Conservation (phyloP, 2,888 invertebrate species). For the Cantharis rustica region DNA sequence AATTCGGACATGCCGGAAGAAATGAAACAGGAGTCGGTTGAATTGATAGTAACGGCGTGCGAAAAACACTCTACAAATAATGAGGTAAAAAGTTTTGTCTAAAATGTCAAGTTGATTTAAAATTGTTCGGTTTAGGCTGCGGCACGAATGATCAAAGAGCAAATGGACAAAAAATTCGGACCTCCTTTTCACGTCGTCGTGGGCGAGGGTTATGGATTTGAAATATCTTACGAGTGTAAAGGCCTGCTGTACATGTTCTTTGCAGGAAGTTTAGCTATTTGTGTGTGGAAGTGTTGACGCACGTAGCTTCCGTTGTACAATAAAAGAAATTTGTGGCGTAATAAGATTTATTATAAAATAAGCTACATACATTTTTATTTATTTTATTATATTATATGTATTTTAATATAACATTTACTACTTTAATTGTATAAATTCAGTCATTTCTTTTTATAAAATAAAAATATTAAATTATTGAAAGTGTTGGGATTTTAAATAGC, state of each 20-base stretch:
- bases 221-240: slow-evolving; percentile 89
- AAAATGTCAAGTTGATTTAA: not conserved
- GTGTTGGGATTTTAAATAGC: not conserved
- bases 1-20: slow-evolving; percentile 94
- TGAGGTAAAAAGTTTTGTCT: slow-evolving; percentile 60
- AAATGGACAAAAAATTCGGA: slow-evolving; percentile 95
- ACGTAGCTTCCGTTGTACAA: not conserved
- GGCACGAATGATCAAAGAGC: slow-evolving; percentile 92
- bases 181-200: slow-evolving; percentile 94
- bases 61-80: slow-evolving; percentile 89
- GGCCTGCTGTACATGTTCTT: slow-evolving; percentile 88
- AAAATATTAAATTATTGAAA: slow-evolving; percentile 18
- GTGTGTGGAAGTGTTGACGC: slow-evolving; percentile 88
- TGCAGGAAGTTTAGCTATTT: slow-evolving; percentile 87
- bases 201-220: slow-evolving; percentile 94
- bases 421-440: slow-evolving; percentile 32
- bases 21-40: slow-evolving; percentile 87
- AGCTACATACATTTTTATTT: slow-evolving; percentile 33
- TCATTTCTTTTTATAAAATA: slow-evolving; percentile 30
- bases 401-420: slow-evolving; percentile 13
- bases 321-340: not conserved
- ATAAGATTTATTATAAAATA: slow-evolving; percentile 18
- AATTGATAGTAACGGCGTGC: slow-evolving; percentile 89
- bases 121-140: slow-evolving; percentile 65
- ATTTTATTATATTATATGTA: no score